A percentile compares a stretch with the other conserved stretches of the same genome.
Evolutionary conservation across 2,888 invertebrate genomes (phyloP).

Genomic region (Rhagonycha lutea): DNA sequence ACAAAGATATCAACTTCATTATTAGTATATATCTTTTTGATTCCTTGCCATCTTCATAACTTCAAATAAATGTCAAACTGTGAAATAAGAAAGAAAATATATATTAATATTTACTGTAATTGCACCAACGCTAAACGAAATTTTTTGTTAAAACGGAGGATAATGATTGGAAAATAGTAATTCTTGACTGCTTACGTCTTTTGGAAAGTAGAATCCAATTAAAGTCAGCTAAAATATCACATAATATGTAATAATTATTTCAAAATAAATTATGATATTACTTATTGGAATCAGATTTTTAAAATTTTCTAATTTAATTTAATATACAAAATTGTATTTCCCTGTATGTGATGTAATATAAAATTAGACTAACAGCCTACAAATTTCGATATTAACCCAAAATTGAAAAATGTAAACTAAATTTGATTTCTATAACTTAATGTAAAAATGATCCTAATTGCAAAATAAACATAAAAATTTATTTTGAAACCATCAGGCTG

Average conservation of each 20-base stretch:
- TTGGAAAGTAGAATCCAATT: no score
- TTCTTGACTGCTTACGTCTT: neutral
- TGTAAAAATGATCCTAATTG: neutral
- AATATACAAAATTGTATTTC: neutral
- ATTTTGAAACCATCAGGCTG: neutral
- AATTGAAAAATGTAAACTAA: neutral
- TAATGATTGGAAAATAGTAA: neutral
- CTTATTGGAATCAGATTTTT: no score
- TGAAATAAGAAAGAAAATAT: neutral
- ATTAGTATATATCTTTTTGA: slow-evolving; percentile 11
- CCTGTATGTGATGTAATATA: neutral
- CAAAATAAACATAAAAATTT: neutral
- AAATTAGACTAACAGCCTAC: neutral
- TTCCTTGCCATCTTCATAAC: slow-evolving; percentile 5
- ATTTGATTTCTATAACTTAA: neutral
- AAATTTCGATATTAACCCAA: neutral
- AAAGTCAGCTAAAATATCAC: no score
- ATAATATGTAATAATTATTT: no score
- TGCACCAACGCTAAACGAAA: neutral
- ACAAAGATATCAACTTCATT: slow-evolving; percentile 8
- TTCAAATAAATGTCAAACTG: slow-evolving; percentile 16
- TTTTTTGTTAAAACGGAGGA: neutral
- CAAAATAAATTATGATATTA: no score
- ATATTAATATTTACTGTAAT: neutral
- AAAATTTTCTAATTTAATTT: neutral